A percentile compares a stretch with the other conserved stretches of the same genome.
Evolutionary conservation across 2,113 vertebrate species (phyloP).

Genomic region (Otus sunia): DNA sequence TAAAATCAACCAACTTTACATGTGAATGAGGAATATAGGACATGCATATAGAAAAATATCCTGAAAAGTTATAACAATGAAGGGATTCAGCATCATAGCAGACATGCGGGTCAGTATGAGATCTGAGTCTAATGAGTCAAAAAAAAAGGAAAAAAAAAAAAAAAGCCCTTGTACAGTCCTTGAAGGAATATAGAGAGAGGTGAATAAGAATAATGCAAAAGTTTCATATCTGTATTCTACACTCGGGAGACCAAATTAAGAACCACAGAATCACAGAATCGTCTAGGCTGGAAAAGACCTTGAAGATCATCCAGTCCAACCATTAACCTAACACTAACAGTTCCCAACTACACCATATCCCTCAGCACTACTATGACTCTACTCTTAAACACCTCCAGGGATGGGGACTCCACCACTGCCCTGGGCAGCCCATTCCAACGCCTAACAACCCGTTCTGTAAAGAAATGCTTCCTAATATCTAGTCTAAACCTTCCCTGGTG

Average conservation of each 20-base stretch:
- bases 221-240: not conserved
- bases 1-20: not conserved
- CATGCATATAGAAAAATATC: not conserved
- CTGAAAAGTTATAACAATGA: not conserved
- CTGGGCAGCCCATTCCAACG: no score
- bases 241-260: not conserved
- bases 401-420: no score
- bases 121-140: not conserved
- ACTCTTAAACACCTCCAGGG: no score
- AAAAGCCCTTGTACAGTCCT: not conserved
- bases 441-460: no score
- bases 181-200: not conserved
- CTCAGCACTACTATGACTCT: no score
- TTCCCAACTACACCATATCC: no score
- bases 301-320: no score
- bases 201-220: not conserved
- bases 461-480: no score
- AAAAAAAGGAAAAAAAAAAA: not conserved
- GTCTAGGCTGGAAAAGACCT: no score
- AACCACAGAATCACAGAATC: not conserved
- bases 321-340: no score
- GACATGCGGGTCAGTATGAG: not conserved
- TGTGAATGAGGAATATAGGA: not conserved
- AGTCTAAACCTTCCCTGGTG: no score
- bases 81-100: not conserved